A percentile compares a stretch with the other conserved stretches of the same genome.
Evolutionary conservation across 2,888 invertebrate species (phyloP).

Genomic region (Salticus scenicus): DNA sequence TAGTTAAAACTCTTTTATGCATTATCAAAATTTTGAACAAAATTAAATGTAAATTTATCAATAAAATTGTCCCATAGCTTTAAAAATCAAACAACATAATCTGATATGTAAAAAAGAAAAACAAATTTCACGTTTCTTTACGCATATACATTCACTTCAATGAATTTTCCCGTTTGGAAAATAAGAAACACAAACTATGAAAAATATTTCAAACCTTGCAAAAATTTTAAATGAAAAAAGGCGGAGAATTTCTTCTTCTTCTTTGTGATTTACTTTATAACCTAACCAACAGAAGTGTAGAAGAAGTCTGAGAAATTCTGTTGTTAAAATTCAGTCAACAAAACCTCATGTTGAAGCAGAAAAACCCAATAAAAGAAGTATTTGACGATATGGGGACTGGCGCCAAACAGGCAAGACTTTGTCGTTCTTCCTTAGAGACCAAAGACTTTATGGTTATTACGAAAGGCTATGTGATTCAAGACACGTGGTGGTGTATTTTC

Average conservation of each 20-base stretch:
- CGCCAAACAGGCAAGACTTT: slow-evolving; percentile 52
- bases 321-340: slow-evolving; percentile 68
- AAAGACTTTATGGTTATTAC: slow-evolving; percentile 63
- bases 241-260: not conserved
- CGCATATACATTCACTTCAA: too few species aligned
- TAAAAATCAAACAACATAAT: too few species aligned
- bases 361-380: slow-evolving; percentile 28
- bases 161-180: too few species aligned
- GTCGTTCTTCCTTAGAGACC: slow-evolving; percentile 44
- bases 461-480: slow-evolving; percentile 28
- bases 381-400: slow-evolving; percentile 37
- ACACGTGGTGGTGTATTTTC: slow-evolving; percentile 52
- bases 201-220: slow-evolving; percentile 3
- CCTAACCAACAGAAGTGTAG: not conserved
- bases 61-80: too few species aligned
- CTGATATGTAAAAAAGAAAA: too few species aligned
- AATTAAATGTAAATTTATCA: too few species aligned
- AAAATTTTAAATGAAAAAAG: not conserved
- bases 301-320: slow-evolving; percentile 43
- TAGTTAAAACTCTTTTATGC: too few species aligned
- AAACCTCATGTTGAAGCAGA: slow-evolving; percentile 60
- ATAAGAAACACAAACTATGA: slow-evolving; percentile 5
- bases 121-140: too few species aligned
- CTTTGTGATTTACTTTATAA: not conserved
- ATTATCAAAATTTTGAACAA: too few species aligned